Evolutionary conservation across 2,797 vertebrate species (phyloP).

Genomic region (Petrocephalus sullivani): DNA sequence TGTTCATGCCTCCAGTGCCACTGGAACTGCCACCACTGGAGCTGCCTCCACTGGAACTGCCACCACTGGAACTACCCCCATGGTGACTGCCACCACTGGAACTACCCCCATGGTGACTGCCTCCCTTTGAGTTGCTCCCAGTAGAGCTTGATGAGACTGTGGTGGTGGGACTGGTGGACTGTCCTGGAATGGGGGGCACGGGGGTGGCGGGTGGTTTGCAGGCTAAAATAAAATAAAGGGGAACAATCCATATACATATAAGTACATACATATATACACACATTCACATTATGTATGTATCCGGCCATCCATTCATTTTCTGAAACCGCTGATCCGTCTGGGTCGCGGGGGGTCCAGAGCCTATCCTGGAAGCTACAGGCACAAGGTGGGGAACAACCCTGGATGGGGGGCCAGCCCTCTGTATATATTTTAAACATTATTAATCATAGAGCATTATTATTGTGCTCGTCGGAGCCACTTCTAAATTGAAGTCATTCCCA

Average conservation of each 20-base stretch:
- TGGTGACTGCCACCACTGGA: slow-evolving; percentile 18
- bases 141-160: slow-evolving; percentile 19
- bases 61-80: slow-evolving; percentile 15
- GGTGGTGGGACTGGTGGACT: slow-evolving; percentile 29
- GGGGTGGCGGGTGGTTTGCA: slow-evolving; percentile 46
- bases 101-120: slow-evolving; percentile 14
- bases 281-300: too few relatives aligned
- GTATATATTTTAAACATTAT: too few relatives aligned
- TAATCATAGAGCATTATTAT: not conserved
- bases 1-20: slow-evolving; percentile 44
- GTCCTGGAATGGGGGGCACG: slow-evolving; percentile 43
- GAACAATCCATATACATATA: not conserved
- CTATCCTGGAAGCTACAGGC: too few relatives aligned
- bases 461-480: not conserved
- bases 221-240: slow-evolving; percentile 34
- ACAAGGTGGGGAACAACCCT: too few relatives aligned
- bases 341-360: too few relatives aligned
- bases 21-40: slow-evolving; percentile 19
- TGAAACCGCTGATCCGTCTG: too few relatives aligned
- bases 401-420: too few relatives aligned
- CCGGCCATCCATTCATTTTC: too few relatives aligned
- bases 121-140: slow-evolving; percentile 31
- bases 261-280: not conserved
- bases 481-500: not conserved
- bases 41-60: slow-evolving; percentile 23